Evolutionary conservation across 2,797 vertebrate species (phyloP), one percentile per base, ranked within the genome.

Genomic region (Coreius guichenoti): DNA sequence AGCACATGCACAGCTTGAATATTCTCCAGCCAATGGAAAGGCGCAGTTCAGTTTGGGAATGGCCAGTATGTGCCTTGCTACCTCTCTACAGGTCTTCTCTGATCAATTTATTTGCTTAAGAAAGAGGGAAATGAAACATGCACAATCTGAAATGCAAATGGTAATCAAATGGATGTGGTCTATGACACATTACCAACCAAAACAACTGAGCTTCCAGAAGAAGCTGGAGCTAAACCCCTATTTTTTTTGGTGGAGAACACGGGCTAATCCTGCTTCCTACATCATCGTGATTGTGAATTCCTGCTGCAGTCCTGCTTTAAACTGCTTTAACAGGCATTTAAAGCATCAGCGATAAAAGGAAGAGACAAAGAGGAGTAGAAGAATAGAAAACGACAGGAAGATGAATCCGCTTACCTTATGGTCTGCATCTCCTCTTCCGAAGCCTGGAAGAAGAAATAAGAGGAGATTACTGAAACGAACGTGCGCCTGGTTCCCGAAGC

Each of bases 341-440:
- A 29, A 43, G 45, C 39, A 43, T n/a, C 23, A 5, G 43, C 43
- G 23, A 80, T 29, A 33, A 72, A 81, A 49, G 31, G 63, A 58
- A 76, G 61, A 49, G 61, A 51, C 36, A 33, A 72, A 49, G 5
- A 75, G 26, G n/a, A 51, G 21, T 84, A 91, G 92, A 91, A 80
- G 91, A 90, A 89, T 89, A 89, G 90, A 91, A 90, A 91, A 39
- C 81, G 7, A 75, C 17, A 51, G 39, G 36, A 63, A 39, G 67
- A 19, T 29, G n/a, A 49, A 89, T 87, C 63, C 58, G 76, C 97
- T 96, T 95, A 99, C 98, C 97, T 98, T 95, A 98, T 96, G 76
- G 90, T 87, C 83, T 96, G 96, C 96, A 97, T 96, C 91, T 97
- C 96, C 92, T 96, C 95, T 56, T 95, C 96, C 92, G 96, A 95